These are phyloP conservation scores for Anisognathus igniventris DNA, from an alignment of 2,797 vertebrate species.

Conservation along the genomic window DNA sequence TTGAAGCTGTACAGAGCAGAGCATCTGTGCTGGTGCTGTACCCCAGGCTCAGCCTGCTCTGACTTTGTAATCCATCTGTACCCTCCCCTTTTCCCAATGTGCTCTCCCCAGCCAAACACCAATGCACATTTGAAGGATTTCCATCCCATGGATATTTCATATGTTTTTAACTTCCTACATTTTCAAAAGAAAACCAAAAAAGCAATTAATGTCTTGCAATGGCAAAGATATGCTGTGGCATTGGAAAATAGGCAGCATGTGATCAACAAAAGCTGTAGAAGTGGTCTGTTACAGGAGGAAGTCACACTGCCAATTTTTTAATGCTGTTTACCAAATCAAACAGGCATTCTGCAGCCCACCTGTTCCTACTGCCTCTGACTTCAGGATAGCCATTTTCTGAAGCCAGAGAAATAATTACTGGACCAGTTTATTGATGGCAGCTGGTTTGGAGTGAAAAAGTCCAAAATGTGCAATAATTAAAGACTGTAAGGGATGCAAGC, in stretches of 20 bases:
- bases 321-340: constrained; percentile 61
- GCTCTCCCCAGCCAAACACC: background rate
- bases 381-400: constrained; percentile 4
- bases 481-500: constrained; percentile 3
- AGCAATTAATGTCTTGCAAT: background rate
- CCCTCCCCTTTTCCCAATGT: background rate
- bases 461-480: constrained; percentile 49
- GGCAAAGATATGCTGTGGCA: background rate
- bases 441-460: constrained; percentile 42
- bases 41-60: background rate
- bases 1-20: constrained; percentile 25
- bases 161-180: background rate
- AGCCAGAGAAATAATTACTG: constrained; percentile 61
- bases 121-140: background rate
- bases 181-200: background rate
- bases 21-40: background rate
- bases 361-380: constrained; percentile 27
- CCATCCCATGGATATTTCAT: background rate
- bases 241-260: background rate
- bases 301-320: constrained; percentile 45
- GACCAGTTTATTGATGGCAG: constrained; percentile 54
- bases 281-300: background rate
- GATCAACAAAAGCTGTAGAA: constrained; percentile 19
- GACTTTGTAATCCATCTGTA: constrained; percentile 19
- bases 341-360: constrained; percentile 56